phyloP scores from a whole-genome alignment of 2,888 invertebrate species.

The Eumerus sabulonum region DNA sequence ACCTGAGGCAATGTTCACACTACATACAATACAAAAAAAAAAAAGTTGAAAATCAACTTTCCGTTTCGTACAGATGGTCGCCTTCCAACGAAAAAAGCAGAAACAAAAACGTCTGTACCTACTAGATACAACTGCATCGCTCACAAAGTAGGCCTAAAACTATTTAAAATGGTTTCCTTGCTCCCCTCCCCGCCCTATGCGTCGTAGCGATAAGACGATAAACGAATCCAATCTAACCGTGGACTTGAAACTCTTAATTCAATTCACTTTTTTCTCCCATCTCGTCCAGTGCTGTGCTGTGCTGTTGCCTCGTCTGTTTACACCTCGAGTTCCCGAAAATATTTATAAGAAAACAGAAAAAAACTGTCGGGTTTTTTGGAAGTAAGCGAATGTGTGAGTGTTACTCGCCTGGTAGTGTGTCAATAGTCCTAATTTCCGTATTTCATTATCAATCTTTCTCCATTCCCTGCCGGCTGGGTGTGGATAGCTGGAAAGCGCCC shows the following conservation, averaged over 20 bases:
- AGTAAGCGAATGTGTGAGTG: neutral
- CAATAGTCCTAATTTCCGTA: conserved; percentile 66
- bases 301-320: conserved; percentile 9
- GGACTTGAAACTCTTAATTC: conserved; percentile 47
- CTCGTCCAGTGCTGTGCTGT: neutral
- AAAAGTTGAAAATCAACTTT: conserved; percentile 63
- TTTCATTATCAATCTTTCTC: conserved; percentile 27
- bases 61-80: conserved; percentile 51
- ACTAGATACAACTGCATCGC: conserved; percentile 19
- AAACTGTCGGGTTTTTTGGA: neutral
- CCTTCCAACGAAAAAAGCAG: conserved; percentile 7
- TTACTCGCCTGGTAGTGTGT: conserved; percentile 38
- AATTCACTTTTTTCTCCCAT: conserved; percentile 52
- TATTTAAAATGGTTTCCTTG: conserved; percentile 21
- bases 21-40: conserved; percentile 21
- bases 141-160: conserved; percentile 50
- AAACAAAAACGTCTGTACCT: too few relatives aligned
- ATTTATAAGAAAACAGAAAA: conserved; percentile 15
- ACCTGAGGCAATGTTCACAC: neutral
- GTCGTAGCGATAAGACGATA: conserved; percentile 10
- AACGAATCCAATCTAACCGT: conserved; percentile 25
- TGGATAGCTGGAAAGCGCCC: too few relatives aligned
- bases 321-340: conserved; percentile 20
- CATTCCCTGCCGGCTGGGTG: neutral
- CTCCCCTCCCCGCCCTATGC: neutral